These are phyloP conservation scores for Microplitis manilae DNA, from an alignment of 2,888 invertebrate genomes.

Conservation along the genomic window DNA sequence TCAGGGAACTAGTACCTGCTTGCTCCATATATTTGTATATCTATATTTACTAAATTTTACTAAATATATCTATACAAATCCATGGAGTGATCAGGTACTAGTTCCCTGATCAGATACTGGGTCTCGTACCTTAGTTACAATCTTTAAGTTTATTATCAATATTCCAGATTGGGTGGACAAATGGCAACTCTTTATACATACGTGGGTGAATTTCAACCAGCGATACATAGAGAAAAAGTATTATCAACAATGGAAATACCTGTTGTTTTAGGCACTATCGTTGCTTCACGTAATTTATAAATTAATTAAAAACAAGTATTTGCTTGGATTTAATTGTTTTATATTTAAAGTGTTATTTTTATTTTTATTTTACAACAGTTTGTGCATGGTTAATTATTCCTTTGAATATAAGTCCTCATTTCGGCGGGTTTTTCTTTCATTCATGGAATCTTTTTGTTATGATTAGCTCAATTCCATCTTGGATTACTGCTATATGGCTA, in stretches of 20 bases:
- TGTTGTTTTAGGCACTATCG: constrained; percentile 84
- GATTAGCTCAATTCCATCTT: constrained; percentile 80
- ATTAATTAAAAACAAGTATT: constrained; percentile 1
- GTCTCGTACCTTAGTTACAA: no score
- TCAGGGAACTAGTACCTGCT: no score
- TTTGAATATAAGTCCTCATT: constrained; percentile 79
- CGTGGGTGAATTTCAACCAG: constrained; percentile 85
- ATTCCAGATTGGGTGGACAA: constrained; percentile 81
- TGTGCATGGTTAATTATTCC: constrained; percentile 70
- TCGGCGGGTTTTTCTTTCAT: constrained; percentile 73
- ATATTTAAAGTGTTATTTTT: constrained; percentile 29
- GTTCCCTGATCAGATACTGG: no score
- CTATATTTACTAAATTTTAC: no score
- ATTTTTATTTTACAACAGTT: constrained; percentile 71
- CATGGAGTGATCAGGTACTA: no score
- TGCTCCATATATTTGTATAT: no score
- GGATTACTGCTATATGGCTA: constrained; percentile 78
- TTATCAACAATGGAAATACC: constrained; percentile 88
- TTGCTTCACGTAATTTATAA: constrained; percentile 76
- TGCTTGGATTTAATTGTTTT: neutral
- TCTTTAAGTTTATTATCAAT: neutral
- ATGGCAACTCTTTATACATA: constrained; percentile 87
- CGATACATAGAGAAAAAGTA: constrained; percentile 82
- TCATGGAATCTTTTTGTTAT: constrained; percentile 77
- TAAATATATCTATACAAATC: no score